phyloP scores from a whole-genome alignment of 2,888 invertebrate genomes.

The Tenodera sinensis region DNA sequence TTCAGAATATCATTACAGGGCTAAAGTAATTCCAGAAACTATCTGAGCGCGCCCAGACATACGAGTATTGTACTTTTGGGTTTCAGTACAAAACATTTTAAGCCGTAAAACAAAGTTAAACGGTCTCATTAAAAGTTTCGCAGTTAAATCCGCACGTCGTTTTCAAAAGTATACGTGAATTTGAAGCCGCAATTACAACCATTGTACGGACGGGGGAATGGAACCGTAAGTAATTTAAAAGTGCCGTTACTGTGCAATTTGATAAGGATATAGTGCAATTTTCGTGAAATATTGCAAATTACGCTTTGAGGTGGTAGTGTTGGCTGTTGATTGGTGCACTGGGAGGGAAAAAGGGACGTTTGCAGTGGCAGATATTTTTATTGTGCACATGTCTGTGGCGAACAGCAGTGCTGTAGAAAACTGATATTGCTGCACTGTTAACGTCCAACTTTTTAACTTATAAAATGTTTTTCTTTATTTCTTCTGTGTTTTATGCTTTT shows the following conservation, averaged over 20 bases:
- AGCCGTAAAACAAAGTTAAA: conserved; percentile 18
- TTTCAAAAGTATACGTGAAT: conserved; percentile 4
- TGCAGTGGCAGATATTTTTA: not conserved
- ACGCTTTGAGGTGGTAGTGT: not conserved
- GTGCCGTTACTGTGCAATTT: not conserved
- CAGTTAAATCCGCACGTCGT: conserved; percentile 4
- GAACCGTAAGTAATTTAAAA: conserved; percentile 10
- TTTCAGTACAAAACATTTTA: not conserved
- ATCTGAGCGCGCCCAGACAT: not conserved
- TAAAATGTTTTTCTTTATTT: not conserved
- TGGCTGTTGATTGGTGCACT: not conserved
- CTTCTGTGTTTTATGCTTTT: not conserved
- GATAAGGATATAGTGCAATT: not conserved
- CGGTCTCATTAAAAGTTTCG: conserved; percentile 15
- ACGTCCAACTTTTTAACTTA: not conserved
- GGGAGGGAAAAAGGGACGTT: not conserved
- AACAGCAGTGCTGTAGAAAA: not conserved
- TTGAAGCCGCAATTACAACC: conserved; percentile 6
- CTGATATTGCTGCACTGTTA: not conserved
- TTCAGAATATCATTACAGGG: conserved; percentile 2
- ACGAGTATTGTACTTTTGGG: not conserved
- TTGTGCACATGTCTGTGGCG: not conserved
- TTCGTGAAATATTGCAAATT: not conserved
- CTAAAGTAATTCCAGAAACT: not conserved
- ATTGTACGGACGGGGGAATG: not conserved